A percentile compares a stretch with the other conserved stretches of the same genome.
phyloP scores from a whole-genome alignment of 1,140 invertebrate genomes.

The Drosophila tristis region DNA sequence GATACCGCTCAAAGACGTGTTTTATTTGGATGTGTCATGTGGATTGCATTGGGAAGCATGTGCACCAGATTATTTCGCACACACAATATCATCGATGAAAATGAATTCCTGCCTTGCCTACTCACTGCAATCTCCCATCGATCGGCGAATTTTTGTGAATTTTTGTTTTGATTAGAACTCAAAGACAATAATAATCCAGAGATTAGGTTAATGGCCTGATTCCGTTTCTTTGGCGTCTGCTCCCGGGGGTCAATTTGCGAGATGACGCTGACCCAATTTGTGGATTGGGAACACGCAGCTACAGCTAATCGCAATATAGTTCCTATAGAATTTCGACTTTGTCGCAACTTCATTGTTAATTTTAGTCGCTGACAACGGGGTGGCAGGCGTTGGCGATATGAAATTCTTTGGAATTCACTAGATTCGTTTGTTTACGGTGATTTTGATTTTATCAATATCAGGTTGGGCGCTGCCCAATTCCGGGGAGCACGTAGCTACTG shows the following conservation, averaged over 20 bases:
- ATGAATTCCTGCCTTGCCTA: not conserved
- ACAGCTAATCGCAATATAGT: slow-evolving; percentile 24
- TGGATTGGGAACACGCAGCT: slow-evolving; percentile 11
- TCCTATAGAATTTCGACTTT: slow-evolving; percentile 1
- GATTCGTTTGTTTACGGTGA: slow-evolving; percentile 17
- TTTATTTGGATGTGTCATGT: slow-evolving; percentile 7
- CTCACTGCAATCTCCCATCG: not conserved
- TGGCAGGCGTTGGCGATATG: slow-evolving; percentile 35
- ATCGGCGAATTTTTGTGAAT: not conserved
- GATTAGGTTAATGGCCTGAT: slow-evolving; percentile 54
- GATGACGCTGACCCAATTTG: slow-evolving; percentile 58
- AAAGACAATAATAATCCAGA: slow-evolving; percentile 27
- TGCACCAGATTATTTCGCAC: not conserved
- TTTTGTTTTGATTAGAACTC: slow-evolving; percentile 23
- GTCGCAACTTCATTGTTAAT: slow-evolving; percentile 35
- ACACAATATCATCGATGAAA: not conserved
- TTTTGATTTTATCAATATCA: slow-evolving; percentile 50
- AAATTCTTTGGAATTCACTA: slow-evolving; percentile 60
- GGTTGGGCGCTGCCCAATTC: slow-evolving; percentile 10
- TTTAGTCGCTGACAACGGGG: slow-evolving; percentile 8
- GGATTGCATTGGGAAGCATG: not conserved
- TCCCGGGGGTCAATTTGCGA: slow-evolving; percentile 29
- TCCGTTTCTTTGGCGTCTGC: slow-evolving; percentile 24
- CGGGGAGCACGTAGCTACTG: slow-evolving; percentile 43
- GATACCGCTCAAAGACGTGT: slow-evolving; percentile 5